Base-by-base conservation (phyloP, 2,797 vertebrate species). In the Pseudocheirus occidentalis region DNA sequence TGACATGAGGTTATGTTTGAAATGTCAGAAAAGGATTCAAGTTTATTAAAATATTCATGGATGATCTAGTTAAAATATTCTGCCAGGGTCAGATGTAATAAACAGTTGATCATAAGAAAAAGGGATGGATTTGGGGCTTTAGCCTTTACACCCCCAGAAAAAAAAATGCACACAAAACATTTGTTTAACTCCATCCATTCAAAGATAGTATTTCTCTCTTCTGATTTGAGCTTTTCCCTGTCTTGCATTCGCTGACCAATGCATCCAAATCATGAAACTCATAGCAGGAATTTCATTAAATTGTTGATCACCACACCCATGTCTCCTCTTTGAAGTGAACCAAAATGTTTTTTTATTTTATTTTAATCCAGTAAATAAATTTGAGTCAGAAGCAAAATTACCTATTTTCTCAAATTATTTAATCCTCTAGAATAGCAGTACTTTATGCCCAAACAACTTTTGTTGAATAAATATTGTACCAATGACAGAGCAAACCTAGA, bases 51-150 rank as follows among this genome's bases (percentile, higher is more conserved):
- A 96, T 97, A 95, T 96, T 92, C 95, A 91, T 94, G 89, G 94
- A 93, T 58, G 96, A 50, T 89, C 95, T 97, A 95, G 97, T 98
- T 97, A 97, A 97, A 97, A 96, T 96, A 97, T 96, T 97, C 96
- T 98, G 9, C 94, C 93, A 66, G 6, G 95, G 92, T 96, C 93
- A 95, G 50, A 91, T 96, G 92, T 95, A 97, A 96, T 95, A 94
- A 90, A 62, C 55, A 95, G 28, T 90, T 98, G 96, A 96, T 97
- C 97, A 95, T 94, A 94, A 96, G 95, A 97, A 95, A 96, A 58
- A 95, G 94, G 92, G 95, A 87, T 87, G 40, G 9, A 87, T 46
- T 87, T 46, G 73, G 73, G 73, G 73, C 9, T 87, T 87, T 87
- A 87, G 73, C 40, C 40, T 87, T 87, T 50, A 50, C 40, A 87